phyloP scores from a whole-genome alignment of 1,140 invertebrate genomes.

The Drosophila melanica region DNA sequence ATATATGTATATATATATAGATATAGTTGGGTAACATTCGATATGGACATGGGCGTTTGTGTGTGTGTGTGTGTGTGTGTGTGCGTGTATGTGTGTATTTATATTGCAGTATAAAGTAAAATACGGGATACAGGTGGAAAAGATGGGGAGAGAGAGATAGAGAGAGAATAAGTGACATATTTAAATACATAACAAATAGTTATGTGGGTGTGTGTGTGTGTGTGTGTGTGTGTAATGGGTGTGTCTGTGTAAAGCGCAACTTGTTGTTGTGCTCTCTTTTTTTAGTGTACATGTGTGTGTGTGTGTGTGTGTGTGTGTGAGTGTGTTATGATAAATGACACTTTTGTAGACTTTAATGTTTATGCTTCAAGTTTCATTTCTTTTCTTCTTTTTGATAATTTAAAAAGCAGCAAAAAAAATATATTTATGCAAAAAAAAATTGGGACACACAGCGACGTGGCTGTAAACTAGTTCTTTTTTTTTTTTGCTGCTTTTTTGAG shows the following conservation, averaged over 20 bases:
- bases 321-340: constrained; percentile 57
- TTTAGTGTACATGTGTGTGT: constrained; percentile 38
- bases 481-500: constrained; percentile 24
- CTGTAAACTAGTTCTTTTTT: neutral
- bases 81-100: constrained; percentile 10
- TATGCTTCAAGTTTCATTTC: constrained; percentile 40
- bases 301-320: constrained; percentile 21
- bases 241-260: constrained; percentile 44
- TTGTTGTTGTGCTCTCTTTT: constrained; percentile 30
- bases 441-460: neutral
- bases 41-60: constrained; percentile 28
- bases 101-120: constrained; percentile 16
- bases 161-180: constrained; percentile 39
- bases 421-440: constrained; percentile 8
- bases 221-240: neutral
- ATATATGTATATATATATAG: neutral
- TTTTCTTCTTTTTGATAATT: constrained; percentile 5
- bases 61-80: constrained; percentile 21
- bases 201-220: constrained; percentile 1
- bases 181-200: constrained; percentile 43
- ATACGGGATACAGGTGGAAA: constrained; percentile 18
- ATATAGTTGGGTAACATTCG: constrained; percentile 30
- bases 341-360: constrained; percentile 61
- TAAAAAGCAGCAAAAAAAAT: constrained; percentile 21
- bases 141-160: constrained; percentile 24